Percentiles rank a stretch among this genome's conserved stretches.
phyloP scores from a whole-genome alignment of 1,140 invertebrate species.

The Subanguina moxae region DNA sequence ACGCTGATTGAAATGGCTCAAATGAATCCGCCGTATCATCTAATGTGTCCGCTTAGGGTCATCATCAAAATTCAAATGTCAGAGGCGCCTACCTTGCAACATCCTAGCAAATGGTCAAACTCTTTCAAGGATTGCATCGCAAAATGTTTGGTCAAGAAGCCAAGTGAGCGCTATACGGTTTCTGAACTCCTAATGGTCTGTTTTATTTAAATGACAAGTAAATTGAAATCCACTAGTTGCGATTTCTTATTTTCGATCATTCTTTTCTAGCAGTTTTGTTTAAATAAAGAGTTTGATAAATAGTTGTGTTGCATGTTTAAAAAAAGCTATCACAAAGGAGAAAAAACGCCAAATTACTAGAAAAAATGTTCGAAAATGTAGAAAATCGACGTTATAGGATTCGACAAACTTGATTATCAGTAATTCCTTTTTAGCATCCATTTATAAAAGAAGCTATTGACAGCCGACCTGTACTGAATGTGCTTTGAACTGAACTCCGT shows the following conservation, averaged over 20 bases:
- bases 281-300: too few species aligned
- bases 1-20: slow-evolving; percentile 98
- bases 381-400: too few species aligned
- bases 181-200: slow-evolving; percentile 36
- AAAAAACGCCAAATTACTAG: too few species aligned
- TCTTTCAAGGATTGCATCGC: slow-evolving; percentile 89
- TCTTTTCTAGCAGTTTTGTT: too few species aligned
- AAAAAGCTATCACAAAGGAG: too few species aligned
- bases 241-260: too few species aligned
- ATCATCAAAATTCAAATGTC: slow-evolving; percentile 93
- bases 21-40: slow-evolving; percentile 97
- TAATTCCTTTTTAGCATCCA: slow-evolving; percentile 43
- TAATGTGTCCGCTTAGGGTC: slow-evolving; percentile 94
- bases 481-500: slow-evolving; percentile 22
- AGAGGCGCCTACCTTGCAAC: slow-evolving; percentile 85
- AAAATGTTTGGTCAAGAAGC: slow-evolving; percentile 86
- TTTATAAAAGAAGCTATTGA: slow-evolving; percentile 46
- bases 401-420: too few species aligned
- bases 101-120: slow-evolving; percentile 69
- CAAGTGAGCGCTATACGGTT: slow-evolving; percentile 67
- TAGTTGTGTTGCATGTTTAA: too few species aligned
- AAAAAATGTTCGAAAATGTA: too few species aligned
- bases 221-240: too few species aligned
- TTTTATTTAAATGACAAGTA: slow-evolving; percentile 10
- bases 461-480: slow-evolving; percentile 34